These are phyloP conservation scores for Scaptomyza montana DNA, from an alignment of 1,140 invertebrate genomes.

Conservation along the genomic window DNA sequence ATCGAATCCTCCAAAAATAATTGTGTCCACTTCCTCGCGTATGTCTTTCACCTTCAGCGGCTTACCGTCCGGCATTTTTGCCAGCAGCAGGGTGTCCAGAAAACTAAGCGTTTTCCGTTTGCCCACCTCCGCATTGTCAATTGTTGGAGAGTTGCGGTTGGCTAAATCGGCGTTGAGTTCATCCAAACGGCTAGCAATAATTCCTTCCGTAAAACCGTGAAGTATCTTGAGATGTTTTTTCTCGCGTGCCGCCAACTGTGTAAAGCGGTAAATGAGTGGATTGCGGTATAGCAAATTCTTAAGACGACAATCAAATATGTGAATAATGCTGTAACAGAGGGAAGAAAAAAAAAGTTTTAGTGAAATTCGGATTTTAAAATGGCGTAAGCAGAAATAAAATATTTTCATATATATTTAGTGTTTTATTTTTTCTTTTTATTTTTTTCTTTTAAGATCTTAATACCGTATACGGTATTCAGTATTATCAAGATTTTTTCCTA, in stretches of 20 bases:
- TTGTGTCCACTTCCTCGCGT: conserved; percentile 87
- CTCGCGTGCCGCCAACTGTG: conserved; percentile 29
- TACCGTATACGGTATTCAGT: too few relatives aligned
- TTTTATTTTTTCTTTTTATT: too few relatives aligned
- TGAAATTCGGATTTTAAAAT: too few relatives aligned
- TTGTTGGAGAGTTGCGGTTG: conserved; percentile 33
- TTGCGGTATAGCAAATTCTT: conserved; percentile 57
- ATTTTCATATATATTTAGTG: too few relatives aligned
- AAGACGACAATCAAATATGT: conserved; percentile 46
- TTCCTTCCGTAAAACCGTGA: conserved; percentile 58
- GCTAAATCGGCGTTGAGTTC: conserved; percentile 39
- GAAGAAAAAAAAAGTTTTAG: too few relatives aligned
- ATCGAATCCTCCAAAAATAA: conserved; percentile 86
- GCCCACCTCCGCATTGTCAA: conserved; percentile 19
- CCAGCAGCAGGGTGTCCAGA: conserved; percentile 88
- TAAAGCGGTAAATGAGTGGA: conserved; percentile 26
- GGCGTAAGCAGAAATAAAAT: too few relatives aligned
- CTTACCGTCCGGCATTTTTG: conserved; percentile 84
- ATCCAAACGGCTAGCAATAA: conserved; percentile 49
- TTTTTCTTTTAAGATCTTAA: too few relatives aligned
- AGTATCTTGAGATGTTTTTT: conserved; percentile 25
- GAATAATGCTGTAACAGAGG: conserved; percentile 33
- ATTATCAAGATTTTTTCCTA: too few relatives aligned
- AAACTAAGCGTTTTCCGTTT: conserved; percentile 76
- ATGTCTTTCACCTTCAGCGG: conserved; percentile 86